Evolutionary conservation across 2,113 vertebrate genomes (phyloP), one percentile per base, ranked within the genome.

Genomic region (Pyxicephalus adspersus): DNA sequence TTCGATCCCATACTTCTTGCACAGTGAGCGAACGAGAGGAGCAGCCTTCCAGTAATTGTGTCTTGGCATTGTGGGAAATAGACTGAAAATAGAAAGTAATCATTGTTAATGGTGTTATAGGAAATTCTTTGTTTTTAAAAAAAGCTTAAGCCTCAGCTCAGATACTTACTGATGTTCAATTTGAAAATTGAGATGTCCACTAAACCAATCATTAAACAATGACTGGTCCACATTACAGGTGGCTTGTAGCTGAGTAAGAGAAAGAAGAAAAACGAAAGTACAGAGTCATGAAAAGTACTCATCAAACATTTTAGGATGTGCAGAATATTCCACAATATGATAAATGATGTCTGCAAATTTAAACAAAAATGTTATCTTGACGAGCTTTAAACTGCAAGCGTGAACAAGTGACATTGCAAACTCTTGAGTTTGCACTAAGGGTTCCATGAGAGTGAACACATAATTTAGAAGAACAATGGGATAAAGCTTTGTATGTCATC

Each of bases 131-230:
- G n/a, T n/a, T n/a, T n/a, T 8, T 1, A 7, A 17, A 38, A 34
- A 17, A 2, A 38, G 28, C 64, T 57, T 34, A 11, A 34, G 31
- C 6, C 15, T 5, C 4, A 31, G 5, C 1, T 15, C 1, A 77
- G 64, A 50, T 29, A 91, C 94, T 94, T 81, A 95, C 94, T 95
- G 93, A 86, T 95, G 94, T 81, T 95, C 94, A 0, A 95, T 95
- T 85, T 95, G 94, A 89, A 95, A 95, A 86, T 95, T 95, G 84
- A 95, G 92, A 22, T 95, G 94, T 16, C 94, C 94, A 0, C 90
- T 95, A 84, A 95, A 95, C 94, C 94, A 95, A 84, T 95, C 94
- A 0, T 95, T 95, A 90, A 95, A 95, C 2, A 90, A 71, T 3
- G 94, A 95, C 81, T 93, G 89, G 34, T 90, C 85, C 65, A 95